Base-by-base conservation (phyloP, 2,113 vertebrate genomes). In the Psittacula cyanocephala region DNA sequence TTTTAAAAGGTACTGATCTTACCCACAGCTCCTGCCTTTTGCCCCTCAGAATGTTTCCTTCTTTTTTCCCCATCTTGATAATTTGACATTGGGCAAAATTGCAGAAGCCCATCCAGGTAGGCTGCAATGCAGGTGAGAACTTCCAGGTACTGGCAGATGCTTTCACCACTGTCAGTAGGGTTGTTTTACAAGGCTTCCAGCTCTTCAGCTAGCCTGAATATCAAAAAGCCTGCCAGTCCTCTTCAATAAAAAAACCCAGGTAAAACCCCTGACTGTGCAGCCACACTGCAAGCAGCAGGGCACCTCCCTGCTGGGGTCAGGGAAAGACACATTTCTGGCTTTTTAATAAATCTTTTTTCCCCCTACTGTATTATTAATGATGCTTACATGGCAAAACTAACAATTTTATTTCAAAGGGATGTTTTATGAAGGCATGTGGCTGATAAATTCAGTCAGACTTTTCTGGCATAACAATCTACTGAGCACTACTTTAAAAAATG, bases 381-480 rank as follows among this genome's bases (percentile, higher is more conserved):
- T 91, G 86, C 76, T 95, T 93, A 95, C 90, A 93, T 70, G 80
- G 82, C 53, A 95, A 94, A 95, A 93, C 68, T 94, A 88, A 74
- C 59, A 88, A 86, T 91, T 89, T 92, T 57, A 80, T 89, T 94
- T 94, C 94, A 94, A 95, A 94, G 53, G 52, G 70, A 67, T 83
- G 35, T 29, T 68, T 90, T 78, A 78, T 33, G 68, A 86, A 91
- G 76, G 69, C 9, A 4, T 31, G 52, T 18, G 77, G 76, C 68
- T 71, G 79, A 89, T 79, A 89, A 92, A 93, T 65, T 83, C 84
- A 55, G 63, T 46, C 63, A 78, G 72, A 69, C 19, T 85, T 79
- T 87, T 80, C 78, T 62, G 57, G 91, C 44, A 25, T 50, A 78
- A 50, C 24, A 62, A 79, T 59, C 94, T 69, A 49, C 62, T 44